Percentiles rank a stretch among this genome's conserved stretches.
Conservation (phyloP, 2,888 invertebrate species). For the Nesidiocoris tenuis region DNA sequence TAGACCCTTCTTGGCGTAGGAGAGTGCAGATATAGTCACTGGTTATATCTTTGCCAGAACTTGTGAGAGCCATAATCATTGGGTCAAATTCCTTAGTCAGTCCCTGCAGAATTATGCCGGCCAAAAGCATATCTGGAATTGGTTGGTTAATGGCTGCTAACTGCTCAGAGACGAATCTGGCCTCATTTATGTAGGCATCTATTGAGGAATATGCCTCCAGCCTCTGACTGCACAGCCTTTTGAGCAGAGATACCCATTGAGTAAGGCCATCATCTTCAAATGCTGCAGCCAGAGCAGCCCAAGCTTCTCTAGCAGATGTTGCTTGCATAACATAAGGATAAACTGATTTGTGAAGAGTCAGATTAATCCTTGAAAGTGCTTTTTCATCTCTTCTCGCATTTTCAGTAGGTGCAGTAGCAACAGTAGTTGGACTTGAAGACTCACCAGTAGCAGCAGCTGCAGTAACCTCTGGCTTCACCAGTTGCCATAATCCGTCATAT, state of each 20-base stretch:
- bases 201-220: neutral
- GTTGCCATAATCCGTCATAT: slow-evolving; percentile 30
- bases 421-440: neutral
- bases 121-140: slow-evolving; percentile 8
- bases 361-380: slow-evolving; percentile 8
- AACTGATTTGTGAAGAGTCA: neutral
- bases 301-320: slow-evolving; percentile 5
- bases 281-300: neutral
- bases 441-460: too few species aligned
- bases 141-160: neutral
- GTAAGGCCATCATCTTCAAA: neutral
- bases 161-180: too few species aligned
- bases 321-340: neutral
- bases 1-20: neutral
- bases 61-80: slow-evolving; percentile 10
- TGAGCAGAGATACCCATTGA: neutral
- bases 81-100: slow-evolving; percentile 1
- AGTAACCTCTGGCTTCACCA: too few species aligned
- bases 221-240: neutral
- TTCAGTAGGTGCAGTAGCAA: neutral
- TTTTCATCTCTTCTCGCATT: slow-evolving; percentile 1
- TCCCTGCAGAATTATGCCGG: slow-evolving; percentile 6
- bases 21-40: slow-evolving; percentile 1
- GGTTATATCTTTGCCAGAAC: neutral
- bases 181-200: neutral